Evolutionary conservation across 2,888 invertebrate genomes (phyloP), one percentile per base, ranked within the genome.

Genomic region (Trichogramma evanescens): DNA sequence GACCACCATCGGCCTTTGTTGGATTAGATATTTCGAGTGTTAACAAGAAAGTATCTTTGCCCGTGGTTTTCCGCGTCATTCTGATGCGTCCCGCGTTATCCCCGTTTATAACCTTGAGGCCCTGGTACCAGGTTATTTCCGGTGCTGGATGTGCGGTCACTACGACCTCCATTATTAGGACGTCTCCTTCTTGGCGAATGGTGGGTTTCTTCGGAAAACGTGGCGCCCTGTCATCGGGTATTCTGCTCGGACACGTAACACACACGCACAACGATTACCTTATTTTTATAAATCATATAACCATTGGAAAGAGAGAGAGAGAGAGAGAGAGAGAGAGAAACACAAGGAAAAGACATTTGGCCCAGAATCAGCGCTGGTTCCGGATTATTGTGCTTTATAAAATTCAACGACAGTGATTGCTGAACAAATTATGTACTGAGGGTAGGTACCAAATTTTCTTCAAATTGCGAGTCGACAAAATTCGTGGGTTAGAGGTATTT

Each of bases 201-300:
- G 93, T 93, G 64, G 95, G 95, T 80, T 97, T 97, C 84, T 95
- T 94, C 66, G 95, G 95, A 80, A 97, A 97, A 73, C 95, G 87
- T 65, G 97, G 97, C 71, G 94, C 89, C 82, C 94, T 94, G 73
- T 94, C 95, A 76, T 93, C 94, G 68, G 95, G 94, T 82, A 95
- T 92, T 88, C 94, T 94, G 84, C 51, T 66, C 73, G 59, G 13
- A 7, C 54, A 52, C 54, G 53, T 41, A n/a, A 6, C 40, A 26
- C 26, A 26, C 26, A 2, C 26, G 26, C 26, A 26, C 44, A 59
- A 46, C 41, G 50, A 6, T 10, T 49, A 9, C n/a, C 44, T 42
- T 13, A 8, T 45, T 42, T 54, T 44, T 44, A 43, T 54, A n/a
- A 54, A 43, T 40, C 38, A 52, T n/a, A 4, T 6, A 40, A 51